Evolutionary conservation across 2,113 vertebrate genomes (phyloP).

Genomic region (Campylorhamphus procurvoides): DNA sequence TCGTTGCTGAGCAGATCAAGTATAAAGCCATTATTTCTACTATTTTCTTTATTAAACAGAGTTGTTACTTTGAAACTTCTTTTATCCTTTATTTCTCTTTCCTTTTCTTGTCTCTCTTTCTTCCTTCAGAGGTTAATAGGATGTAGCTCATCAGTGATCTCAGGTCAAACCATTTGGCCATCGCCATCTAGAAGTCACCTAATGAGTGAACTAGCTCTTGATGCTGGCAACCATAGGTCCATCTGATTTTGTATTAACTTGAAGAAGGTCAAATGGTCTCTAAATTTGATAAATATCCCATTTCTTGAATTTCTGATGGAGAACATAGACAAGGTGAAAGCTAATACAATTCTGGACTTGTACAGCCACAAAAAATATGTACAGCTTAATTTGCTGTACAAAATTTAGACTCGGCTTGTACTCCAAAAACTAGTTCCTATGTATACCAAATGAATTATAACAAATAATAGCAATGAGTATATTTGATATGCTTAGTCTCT

Average conservation of each 20-base stretch:
- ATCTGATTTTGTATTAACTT: slow-evolving; percentile 64
- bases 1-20: background rate
- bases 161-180: background rate
- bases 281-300: slow-evolving; percentile 65
- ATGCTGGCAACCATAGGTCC: slow-evolving; percentile 44
- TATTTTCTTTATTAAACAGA: background rate
- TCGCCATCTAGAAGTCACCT: slow-evolving; percentile 37
- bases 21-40: background rate
- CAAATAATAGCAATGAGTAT: background rate
- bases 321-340: slow-evolving; percentile 33
- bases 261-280: slow-evolving; percentile 53
- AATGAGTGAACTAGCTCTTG: slow-evolving; percentile 59
- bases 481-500: background rate
- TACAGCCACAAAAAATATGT: background rate
- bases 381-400: slow-evolving; percentile 1
- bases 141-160: slow-evolving; percentile 54
- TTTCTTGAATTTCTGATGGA: slow-evolving; percentile 58
- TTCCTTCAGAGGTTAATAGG: slow-evolving; percentile 47
- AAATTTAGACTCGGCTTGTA: background rate
- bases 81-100: slow-evolving; percentile 32
- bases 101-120: background rate
- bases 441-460: background rate
- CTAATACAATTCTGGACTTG: background rate
- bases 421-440: background rate
- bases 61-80: background rate